Percentiles rank a stretch among this genome's conserved stretches.
Evolutionary conservation across 2,888 invertebrate genomes (phyloP).

Genomic region (Antheraea assamensis): DNA sequence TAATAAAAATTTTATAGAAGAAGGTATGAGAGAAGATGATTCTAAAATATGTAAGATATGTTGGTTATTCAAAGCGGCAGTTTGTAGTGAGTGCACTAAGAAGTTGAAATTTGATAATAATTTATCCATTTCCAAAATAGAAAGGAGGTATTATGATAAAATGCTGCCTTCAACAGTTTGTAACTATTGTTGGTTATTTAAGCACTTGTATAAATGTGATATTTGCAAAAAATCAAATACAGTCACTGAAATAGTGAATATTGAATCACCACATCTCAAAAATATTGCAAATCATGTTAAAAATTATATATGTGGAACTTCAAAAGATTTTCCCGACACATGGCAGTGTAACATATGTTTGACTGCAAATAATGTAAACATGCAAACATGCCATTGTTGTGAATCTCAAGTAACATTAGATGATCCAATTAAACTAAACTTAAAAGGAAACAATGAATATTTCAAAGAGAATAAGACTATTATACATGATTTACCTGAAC

Average conservation of each 20-base stretch:
- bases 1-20: not conserved
- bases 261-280: not conserved
- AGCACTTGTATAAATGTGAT: constrained; percentile 42
- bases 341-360: constrained; percentile 60
- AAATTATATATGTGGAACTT: constrained; percentile 2
- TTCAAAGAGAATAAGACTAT: not conserved
- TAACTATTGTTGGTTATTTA: constrained; percentile 54
- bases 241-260: constrained; percentile 13
- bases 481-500: not conserved
- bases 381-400: constrained; percentile 52
- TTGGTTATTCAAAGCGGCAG: constrained; percentile 43
- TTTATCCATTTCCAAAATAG: constrained; percentile 6
- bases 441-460: constrained; percentile 22
- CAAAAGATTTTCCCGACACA: constrained; percentile 5
- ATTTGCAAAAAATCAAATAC: constrained; percentile 41
- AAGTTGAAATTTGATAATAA: not conserved
- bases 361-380: constrained; percentile 41
- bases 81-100: constrained; percentile 34
- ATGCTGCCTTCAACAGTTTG: constrained; percentile 32
- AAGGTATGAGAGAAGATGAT: not conserved
- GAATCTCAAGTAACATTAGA: constrained; percentile 32
- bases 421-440: constrained; percentile 2
- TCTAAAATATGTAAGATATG: constrained; percentile 32
- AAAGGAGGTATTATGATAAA: not conserved
- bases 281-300: constrained; percentile 8